Evolutionary conservation across 2,888 invertebrate genomes (phyloP).

Genomic region (Lasius platythorax): DNA sequence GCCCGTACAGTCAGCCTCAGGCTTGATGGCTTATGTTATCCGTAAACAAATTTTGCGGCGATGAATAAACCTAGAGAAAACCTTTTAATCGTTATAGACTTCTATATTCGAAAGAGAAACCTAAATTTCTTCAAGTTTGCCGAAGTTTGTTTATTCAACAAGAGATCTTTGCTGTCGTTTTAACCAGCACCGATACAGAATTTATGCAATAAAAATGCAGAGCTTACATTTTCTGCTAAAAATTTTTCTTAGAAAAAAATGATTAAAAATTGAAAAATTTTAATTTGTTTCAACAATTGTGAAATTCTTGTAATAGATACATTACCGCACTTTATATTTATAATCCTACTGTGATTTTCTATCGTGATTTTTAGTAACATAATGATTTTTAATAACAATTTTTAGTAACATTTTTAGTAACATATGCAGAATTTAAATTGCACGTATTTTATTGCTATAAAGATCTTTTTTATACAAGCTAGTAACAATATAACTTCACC

Average conservation of each 20-base stretch:
- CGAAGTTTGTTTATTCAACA: not conserved
- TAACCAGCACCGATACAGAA: conserved; percentile 16
- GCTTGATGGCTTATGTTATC: conserved; percentile 51
- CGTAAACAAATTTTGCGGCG: conserved; percentile 36
- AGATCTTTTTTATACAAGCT: no score
- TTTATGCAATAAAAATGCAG: not conserved
- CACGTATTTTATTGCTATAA: no score
- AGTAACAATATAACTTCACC: no score
- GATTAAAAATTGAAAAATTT: not conserved
- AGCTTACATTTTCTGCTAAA: not conserved
- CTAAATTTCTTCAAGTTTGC: not conserved
- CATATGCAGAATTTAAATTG: no score
- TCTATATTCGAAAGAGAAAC: not conserved
- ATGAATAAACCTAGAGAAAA: conserved; percentile 27
- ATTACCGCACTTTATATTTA: no score
- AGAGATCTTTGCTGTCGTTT: conserved; percentile 14
- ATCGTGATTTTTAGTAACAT: no score
- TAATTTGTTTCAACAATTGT: not conserved
- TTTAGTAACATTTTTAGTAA: no score
- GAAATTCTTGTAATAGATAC: not conserved
- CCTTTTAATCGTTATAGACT: conserved; percentile 53
- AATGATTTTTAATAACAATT: no score
- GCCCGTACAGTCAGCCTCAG: conserved; percentile 50
- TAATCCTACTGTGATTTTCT: no score
- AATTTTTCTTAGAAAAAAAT: not conserved